Percentiles rank a stretch among this genome's conserved stretches.
phyloP scores from a whole-genome alignment of 2,113 vertebrate species.

The Apaloderma vittatum region DNA sequence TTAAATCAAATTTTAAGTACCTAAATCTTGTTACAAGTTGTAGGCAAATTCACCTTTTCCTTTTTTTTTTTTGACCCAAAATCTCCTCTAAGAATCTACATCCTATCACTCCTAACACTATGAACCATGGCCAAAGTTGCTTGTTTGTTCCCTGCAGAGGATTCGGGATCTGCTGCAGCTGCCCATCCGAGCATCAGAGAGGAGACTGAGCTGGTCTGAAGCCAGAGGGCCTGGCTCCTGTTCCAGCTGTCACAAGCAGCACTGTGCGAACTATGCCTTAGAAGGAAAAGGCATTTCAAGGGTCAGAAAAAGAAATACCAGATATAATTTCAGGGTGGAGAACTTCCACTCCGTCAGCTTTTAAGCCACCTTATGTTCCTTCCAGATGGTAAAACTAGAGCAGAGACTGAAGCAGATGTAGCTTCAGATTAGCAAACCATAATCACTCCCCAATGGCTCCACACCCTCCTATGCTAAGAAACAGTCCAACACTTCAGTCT shows the following conservation, averaged over 20 bases:
- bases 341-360: neutral
- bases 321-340: neutral
- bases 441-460: neutral
- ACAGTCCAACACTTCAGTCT: neutral
- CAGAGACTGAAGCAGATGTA: neutral
- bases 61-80: neutral
- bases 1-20: neutral
- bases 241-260: neutral
- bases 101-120: neutral
- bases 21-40: neutral
- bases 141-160: neutral
- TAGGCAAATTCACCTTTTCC: neutral
- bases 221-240: neutral
- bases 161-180: neutral
- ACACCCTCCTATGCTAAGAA: neutral
- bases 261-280: neutral
- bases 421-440: conserved; percentile 3
- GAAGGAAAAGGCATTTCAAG: neutral
- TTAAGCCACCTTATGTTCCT: neutral
- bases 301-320: neutral
- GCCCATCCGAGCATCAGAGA: neutral
- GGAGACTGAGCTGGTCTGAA: neutral
- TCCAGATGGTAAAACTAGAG: neutral
- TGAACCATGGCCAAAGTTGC: neutral
- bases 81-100: neutral